Conservation (phyloP, 2,888 invertebrate genomes). For the Platycnemis pennipes region DNA sequence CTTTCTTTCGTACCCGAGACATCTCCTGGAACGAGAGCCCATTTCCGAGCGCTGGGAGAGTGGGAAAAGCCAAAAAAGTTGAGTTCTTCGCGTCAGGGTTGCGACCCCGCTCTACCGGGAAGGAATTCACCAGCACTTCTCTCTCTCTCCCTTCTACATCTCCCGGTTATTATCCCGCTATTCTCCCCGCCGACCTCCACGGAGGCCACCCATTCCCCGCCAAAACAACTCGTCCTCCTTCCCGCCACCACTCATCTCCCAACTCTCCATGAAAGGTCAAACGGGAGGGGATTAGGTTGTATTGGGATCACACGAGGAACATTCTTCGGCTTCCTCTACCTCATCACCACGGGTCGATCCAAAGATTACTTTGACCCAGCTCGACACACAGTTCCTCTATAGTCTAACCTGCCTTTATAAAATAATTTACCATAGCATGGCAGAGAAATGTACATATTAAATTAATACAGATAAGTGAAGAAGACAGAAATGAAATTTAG, state of each 20-base stretch:
- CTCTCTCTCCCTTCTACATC: background rate
- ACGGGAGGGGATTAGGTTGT: background rate
- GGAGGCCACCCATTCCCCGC: background rate
- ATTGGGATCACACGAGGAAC: slow-evolving; percentile 43
- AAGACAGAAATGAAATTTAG: too few species aligned
- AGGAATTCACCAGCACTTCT: background rate
- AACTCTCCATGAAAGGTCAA: slow-evolving; percentile 28
- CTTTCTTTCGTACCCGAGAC: background rate
- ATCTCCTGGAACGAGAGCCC: background rate
- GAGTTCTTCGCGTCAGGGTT: background rate
- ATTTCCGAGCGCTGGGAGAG: background rate
- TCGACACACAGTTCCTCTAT: too few species aligned
- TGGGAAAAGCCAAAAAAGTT: background rate
- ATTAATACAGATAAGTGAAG: too few species aligned
- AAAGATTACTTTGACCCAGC: too few species aligned
- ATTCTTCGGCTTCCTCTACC: too few species aligned
- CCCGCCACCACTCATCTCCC: background rate
- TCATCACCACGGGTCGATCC: too few species aligned
- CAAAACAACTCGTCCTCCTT: background rate
- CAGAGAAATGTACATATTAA: too few species aligned
- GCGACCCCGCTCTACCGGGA: slow-evolving; percentile 9
- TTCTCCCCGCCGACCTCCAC: background rate
- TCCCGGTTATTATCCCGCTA: slow-evolving; percentile 14
- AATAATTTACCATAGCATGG: too few species aligned
- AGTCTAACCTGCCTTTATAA: too few species aligned